Conservation (phyloP, 1,140 invertebrate genomes). For the Ceratosolen fusciceps region DNA sequence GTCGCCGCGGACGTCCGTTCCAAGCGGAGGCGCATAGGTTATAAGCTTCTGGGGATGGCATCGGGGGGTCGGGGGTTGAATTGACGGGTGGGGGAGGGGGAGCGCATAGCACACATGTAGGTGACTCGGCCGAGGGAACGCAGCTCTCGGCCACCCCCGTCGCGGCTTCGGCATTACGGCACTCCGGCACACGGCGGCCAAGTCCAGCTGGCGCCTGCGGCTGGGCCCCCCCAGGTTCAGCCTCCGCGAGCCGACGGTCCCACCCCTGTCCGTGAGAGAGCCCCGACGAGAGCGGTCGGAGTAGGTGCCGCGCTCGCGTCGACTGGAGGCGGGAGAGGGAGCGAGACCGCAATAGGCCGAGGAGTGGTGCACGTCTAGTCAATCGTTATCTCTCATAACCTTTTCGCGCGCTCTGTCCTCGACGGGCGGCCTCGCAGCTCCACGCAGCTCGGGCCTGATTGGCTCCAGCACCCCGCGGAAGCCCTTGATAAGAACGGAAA, state of each 20-base stretch:
- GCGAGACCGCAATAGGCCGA: slow-evolving; percentile 4
- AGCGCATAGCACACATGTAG: background rate
- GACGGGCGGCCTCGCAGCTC: background rate
- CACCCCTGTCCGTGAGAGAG: no score
- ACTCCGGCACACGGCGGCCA: background rate
- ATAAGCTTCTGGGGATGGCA: no score
- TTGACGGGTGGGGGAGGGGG: background rate
- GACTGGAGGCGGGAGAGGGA: slow-evolving; percentile 15
- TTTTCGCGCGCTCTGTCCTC: slow-evolving; percentile 52
- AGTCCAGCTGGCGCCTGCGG: background rate
- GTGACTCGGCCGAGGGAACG: background rate
- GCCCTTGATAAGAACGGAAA: no score
- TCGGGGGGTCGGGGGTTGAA: no score
- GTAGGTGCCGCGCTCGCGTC: background rate
- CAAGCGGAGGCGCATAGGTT: background rate
- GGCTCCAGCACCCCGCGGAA: no score
- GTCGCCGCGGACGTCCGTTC: background rate
- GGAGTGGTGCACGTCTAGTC: slow-evolving; percentile 47
- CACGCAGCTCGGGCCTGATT: no score
- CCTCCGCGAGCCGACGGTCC: background rate
- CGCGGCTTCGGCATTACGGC: background rate
- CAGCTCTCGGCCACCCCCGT: no score
- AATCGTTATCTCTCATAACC: slow-evolving; percentile 69
- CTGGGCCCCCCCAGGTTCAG: background rate
- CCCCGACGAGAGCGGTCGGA: background rate